phyloP scores from a whole-genome alignment of 2,797 vertebrate genomes.

The Acipenser ruthenus region DNA sequence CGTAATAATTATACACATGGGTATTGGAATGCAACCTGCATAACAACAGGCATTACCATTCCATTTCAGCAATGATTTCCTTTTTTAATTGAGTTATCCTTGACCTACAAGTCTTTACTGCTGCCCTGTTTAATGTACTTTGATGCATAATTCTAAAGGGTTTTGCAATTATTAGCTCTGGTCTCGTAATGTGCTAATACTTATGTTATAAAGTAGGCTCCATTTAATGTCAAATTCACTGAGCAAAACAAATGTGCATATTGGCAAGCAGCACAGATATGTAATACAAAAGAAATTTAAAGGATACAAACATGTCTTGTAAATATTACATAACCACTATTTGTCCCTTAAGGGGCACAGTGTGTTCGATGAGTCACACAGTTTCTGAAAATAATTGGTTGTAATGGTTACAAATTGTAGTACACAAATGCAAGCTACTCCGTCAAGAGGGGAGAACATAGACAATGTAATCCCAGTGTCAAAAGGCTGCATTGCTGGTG shows the following conservation, averaged over 20 bases:
- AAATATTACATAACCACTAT: too few species aligned
- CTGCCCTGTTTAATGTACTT: conserved; percentile 59
- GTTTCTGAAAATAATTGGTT: too few species aligned
- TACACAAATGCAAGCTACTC: too few species aligned
- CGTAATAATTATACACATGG: conserved; percentile 19
- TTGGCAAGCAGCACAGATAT: conserved; percentile 6
- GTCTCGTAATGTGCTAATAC: conserved; percentile 51
- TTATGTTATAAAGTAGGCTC: conserved; percentile 44
- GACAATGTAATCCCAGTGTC: too few species aligned
- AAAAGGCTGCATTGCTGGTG: too few species aligned
- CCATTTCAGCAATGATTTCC: conserved; percentile 46
- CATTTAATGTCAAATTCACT: conserved; percentile 52
- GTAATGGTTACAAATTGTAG: too few species aligned
- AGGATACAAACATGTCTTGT: too few species aligned
- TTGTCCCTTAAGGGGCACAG: too few species aligned
- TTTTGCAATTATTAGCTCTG: conserved; percentile 58
- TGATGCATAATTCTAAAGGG: conserved; percentile 59
- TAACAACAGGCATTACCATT: conserved; percentile 45
- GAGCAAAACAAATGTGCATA: conserved; percentile 48
- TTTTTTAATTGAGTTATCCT: conserved; percentile 59
- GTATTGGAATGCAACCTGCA: conserved; percentile 30
- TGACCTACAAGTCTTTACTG: conserved; percentile 62
- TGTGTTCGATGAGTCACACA: too few species aligned
- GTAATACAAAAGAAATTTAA: neutral
- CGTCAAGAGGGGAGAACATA: too few species aligned